Percentiles rank a stretch among this genome's conserved stretches.
These are phyloP conservation scores for Psittacula cyanocephala DNA, from an alignment of 2,113 vertebrate genomes.

Conservation along the genomic window DNA sequence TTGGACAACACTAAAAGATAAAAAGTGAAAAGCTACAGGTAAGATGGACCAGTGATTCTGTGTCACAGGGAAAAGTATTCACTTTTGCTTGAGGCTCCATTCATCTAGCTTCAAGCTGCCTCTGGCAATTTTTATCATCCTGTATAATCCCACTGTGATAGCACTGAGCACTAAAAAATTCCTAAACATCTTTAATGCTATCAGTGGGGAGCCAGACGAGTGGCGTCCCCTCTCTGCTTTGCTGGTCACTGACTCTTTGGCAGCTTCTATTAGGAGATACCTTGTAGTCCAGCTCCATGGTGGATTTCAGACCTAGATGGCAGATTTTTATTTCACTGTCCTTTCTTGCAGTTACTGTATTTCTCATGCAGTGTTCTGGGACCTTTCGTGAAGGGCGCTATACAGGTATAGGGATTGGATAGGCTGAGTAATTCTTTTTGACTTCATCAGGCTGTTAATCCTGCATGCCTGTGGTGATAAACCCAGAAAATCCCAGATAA, in stretches of 20 bases:
- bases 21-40: background rate
- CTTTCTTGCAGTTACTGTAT: background rate
- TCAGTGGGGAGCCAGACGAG: accelerated
- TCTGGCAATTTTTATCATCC: background rate
- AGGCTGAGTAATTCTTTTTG: constrained; percentile 78
- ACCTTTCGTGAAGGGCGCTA: constrained; percentile 35
- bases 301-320: background rate
- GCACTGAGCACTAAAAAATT: background rate
- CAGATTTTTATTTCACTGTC: background rate
- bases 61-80: background rate
- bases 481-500: constrained; percentile 84
- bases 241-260: background rate
- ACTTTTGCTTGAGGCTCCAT: background rate
- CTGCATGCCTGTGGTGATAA: constrained; percentile 82
- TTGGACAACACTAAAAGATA: background rate
- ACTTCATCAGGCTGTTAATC: constrained; percentile 83
- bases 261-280: background rate
- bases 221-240: background rate
- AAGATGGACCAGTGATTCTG: background rate
- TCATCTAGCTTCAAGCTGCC: background rate
- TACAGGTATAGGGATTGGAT: constrained; percentile 25
- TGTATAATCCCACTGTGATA: background rate
- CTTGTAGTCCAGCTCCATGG: background rate
- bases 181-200: background rate
- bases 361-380: background rate